Evolutionary conservation across 1,140 invertebrate genomes (phyloP).

Genomic region (Dryas iulia): DNA sequence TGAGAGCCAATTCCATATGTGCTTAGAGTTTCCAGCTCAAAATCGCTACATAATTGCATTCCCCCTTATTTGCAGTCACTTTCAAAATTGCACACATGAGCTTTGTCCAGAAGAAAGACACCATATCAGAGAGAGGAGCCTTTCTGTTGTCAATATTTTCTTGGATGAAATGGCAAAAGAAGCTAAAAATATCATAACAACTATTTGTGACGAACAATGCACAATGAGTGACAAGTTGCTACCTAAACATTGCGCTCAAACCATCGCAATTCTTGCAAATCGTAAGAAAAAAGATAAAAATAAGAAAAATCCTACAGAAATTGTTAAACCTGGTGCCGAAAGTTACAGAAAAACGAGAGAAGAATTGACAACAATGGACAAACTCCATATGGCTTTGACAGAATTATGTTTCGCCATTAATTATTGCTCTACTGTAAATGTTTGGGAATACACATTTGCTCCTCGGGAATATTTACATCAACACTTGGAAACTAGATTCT

Average conservation of each 20-base stretch:
- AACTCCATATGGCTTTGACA: constrained; percentile 98
- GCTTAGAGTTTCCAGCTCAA: constrained; percentile 98
- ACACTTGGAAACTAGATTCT: constrained; percentile 96
- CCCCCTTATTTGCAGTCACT: constrained; percentile 98
- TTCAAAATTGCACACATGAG: constrained; percentile 98
- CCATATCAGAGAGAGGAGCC: constrained; percentile 96
- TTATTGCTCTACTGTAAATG: constrained; percentile 97
- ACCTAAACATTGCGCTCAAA: constrained; percentile 96
- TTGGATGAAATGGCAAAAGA: constrained; percentile 99
- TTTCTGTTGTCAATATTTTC: constrained; percentile 98
- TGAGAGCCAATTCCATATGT: constrained; percentile 99
- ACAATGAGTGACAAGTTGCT: constrained; percentile 95
- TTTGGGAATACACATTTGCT: constrained; percentile 99
- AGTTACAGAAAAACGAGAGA: constrained; percentile 97
- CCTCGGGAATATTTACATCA: constrained; percentile 98
- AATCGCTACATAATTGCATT: constrained; percentile 99
- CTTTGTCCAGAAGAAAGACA: constrained; percentile 99
- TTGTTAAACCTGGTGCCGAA: constrained; percentile 94
- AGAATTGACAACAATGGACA: constrained; percentile 98
- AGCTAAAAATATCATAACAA: constrained; percentile 98
- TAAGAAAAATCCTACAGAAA: constrained; percentile 91
- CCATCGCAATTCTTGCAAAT: constrained; percentile 92
- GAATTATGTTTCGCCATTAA: constrained; percentile 98
- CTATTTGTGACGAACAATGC: constrained; percentile 98
- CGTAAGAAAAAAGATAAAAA: constrained; percentile 96